A percentile compares a stretch with the other conserved stretches of the same genome.
Evolutionary conservation across 1,140 invertebrate genomes (phyloP).

Genomic region (Mactra quadrangularis): DNA sequence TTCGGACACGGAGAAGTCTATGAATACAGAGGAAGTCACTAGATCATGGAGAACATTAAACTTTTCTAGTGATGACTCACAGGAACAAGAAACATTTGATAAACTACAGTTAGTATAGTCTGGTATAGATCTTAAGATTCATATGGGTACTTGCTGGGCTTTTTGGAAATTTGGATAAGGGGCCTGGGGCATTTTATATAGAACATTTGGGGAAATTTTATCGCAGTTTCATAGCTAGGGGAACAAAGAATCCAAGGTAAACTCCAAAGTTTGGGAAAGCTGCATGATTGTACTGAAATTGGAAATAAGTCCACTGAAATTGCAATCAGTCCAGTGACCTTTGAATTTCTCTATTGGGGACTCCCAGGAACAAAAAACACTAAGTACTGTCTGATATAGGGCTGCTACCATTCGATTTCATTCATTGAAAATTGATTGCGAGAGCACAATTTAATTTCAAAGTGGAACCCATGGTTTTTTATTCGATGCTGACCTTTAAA

Average conservation of each 20-base stretch:
- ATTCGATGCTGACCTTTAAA: too few relatives aligned
- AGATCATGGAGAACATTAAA: constrained; percentile 40
- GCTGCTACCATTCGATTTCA: too few relatives aligned
- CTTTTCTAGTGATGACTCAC: constrained; percentile 28
- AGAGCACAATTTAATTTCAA: too few relatives aligned
- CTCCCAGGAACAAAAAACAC: constrained; percentile 2
- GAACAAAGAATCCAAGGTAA: too few relatives aligned
- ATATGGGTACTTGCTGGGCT: neutral
- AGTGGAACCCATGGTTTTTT: too few relatives aligned
- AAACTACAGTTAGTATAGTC: constrained; percentile 57
- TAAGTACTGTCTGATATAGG: constrained; percentile 39
- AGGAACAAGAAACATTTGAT: constrained; percentile 27
- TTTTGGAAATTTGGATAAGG: constrained; percentile 29
- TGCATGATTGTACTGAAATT: too few relatives aligned
- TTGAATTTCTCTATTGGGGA: constrained; percentile 31
- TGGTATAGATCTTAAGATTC: neutral
- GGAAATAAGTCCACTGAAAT: neutral
- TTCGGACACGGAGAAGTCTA: constrained; percentile 12
- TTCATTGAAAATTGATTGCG: too few relatives aligned
- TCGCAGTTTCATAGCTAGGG: too few relatives aligned
- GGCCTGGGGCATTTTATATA: too few relatives aligned
- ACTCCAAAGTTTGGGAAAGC: too few relatives aligned
- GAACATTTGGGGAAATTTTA: too few relatives aligned
- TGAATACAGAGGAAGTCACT: constrained; percentile 31
- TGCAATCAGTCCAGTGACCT: constrained; percentile 12